Evolutionary conservation across 2,888 invertebrate species (phyloP).

Genomic region (Chymomyza fuscimana): DNA sequence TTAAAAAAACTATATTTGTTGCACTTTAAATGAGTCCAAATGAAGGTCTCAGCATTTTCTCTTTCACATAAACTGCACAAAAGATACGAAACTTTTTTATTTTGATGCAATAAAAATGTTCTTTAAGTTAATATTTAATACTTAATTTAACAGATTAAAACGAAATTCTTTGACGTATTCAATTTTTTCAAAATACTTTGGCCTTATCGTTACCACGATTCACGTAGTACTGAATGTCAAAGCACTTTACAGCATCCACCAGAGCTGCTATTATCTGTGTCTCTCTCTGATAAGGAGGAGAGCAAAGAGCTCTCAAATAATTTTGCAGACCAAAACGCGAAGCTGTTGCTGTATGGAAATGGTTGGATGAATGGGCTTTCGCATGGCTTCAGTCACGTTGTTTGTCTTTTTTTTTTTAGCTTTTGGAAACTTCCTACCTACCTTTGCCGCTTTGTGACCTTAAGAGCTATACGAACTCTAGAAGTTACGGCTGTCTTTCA

Average conservation of each 20-base stretch:
- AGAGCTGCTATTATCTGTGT: not conserved
- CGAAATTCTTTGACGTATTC: conserved; percentile 13
- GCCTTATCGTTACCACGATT: conserved; percentile 53
- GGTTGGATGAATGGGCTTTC: conserved; percentile 21
- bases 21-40: conserved; percentile 26
- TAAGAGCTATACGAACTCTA: not conserved
- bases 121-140: conserved; percentile 30
- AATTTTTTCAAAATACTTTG: conserved; percentile 12
- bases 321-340: conserved; percentile 42
- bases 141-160: conserved; percentile 19
- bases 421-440: not conserved
- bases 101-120: not conserved
- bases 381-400: conserved; percentile 32
- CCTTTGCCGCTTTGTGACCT: not conserved
- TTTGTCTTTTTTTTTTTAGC: not conserved
- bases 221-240: conserved; percentile 52
- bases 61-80: not conserved
- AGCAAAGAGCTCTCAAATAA: conserved; percentile 19
- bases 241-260: conserved; percentile 57
- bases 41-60: conserved; percentile 33
- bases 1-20: not conserved
- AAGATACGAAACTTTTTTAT: conserved; percentile 2
- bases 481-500: too few species aligned
- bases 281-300: conserved; percentile 54
- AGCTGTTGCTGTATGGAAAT: conserved; percentile 24